Evolutionary conservation across 2,113 vertebrate genomes (phyloP).

Genomic region (Ophiodon elongatus): DNA sequence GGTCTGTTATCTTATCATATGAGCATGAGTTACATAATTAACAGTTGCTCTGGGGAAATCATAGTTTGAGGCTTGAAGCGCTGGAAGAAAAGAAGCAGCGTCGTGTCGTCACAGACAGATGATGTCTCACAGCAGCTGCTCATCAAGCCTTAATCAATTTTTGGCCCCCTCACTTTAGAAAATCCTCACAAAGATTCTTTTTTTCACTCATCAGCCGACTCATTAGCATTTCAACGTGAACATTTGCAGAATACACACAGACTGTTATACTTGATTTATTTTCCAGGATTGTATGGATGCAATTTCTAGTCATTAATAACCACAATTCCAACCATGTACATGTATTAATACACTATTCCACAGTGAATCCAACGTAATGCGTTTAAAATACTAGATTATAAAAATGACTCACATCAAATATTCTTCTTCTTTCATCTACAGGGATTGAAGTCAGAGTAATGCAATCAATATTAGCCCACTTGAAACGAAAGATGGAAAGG

Average conservation of each 20-base stretch:
- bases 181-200: neutral
- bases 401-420: neutral
- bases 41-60: constrained; percentile 76
- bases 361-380: neutral
- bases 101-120: constrained; percentile 43
- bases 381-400: neutral
- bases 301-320: neutral
- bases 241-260: neutral
- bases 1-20: constrained; percentile 53
- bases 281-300: neutral
- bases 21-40: constrained; percentile 74
- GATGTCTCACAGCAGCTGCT: constrained; percentile 58
- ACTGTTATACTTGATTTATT: constrained; percentile 1
- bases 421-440: neutral
- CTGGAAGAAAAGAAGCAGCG: constrained; percentile 7
- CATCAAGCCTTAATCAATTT: constrained; percentile 56
- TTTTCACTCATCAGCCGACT: neutral
- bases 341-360: neutral
- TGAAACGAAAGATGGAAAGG: neutral
- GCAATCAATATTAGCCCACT: neutral
- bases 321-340: neutral
- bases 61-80: constrained; percentile 63
- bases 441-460: neutral
- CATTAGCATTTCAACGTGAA: neutral
- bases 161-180: constrained; percentile 3